Evolutionary conservation across 2,888 invertebrate species (phyloP).

Genomic region (Lochmaea capreae): DNA sequence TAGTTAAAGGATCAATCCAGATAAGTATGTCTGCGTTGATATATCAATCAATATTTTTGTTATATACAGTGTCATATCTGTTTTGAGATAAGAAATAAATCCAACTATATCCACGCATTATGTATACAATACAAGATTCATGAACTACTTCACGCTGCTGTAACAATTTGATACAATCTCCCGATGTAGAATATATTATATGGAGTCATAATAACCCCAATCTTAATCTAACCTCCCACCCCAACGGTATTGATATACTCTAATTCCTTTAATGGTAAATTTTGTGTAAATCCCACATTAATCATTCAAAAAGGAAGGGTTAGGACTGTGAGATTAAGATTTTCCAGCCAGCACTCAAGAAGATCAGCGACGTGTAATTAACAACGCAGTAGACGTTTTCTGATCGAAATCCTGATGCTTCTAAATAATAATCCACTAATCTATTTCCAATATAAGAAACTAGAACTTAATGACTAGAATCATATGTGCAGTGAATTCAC

Average conservation of each 20-base stretch:
- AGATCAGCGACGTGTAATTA: slow-evolving; percentile 53
- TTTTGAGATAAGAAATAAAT: too few relatives aligned
- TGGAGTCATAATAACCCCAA: slow-evolving; percentile 18
- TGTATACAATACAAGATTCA: not conserved
- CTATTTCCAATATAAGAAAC: slow-evolving; percentile 38
- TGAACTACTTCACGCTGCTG: not conserved
- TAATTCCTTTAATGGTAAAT: slow-evolving; percentile 47
- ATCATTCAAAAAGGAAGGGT: slow-evolving; percentile 48
- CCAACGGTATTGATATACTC: slow-evolving; percentile 34
- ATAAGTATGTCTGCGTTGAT: too few relatives aligned
- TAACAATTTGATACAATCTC: not conserved
- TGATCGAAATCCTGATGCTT: slow-evolving; percentile 48
- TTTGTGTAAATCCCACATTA: slow-evolving; percentile 48
- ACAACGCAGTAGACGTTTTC: slow-evolving; percentile 48
- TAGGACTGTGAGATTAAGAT: slow-evolving; percentile 46
- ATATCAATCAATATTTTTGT: too few relatives aligned
- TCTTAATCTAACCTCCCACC: slow-evolving; percentile 9
- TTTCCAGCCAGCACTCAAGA: slow-evolving; percentile 47
- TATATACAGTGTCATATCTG: too few relatives aligned
- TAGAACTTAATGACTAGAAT: not conserved
- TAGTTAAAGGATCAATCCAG: too few relatives aligned
- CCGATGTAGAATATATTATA: slow-evolving; percentile 1
- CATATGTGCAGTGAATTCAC: not conserved
- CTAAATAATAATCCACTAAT: slow-evolving; percentile 54
- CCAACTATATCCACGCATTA: not conserved